Evolutionary conservation across 2,797 vertebrate species (phyloP), one percentile per base, ranked within the genome.

Genomic region (Microctenopoma stevenorrisi): DNA sequence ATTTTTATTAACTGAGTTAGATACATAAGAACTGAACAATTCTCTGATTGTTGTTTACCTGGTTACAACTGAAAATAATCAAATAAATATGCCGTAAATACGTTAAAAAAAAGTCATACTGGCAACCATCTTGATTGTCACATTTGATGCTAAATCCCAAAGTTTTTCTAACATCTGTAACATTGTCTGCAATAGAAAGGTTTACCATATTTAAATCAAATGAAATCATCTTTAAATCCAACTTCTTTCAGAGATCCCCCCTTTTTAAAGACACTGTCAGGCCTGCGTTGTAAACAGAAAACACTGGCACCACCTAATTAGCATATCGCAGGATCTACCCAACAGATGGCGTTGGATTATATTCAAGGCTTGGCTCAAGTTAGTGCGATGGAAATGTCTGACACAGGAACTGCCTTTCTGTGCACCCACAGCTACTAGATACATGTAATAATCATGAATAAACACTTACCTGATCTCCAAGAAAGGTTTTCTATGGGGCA

Each of bases 281-380:
- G 46, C 48, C 60, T 71, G 69, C 55, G 37, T 63, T 64, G 68
- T 69, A 79, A 78, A 83, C 50, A 51, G 65, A 80, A 83, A 78
- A 74, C 76, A 86, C 58, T 64, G 71, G 35, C 74, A 58, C 56
- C 37, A 63, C 30, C 59, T 75, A 65, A 86, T 85, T 83, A 86
- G 59, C 86, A 88, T 88, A 88, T 86, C 76, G 54, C 77, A 79
- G 82, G 80, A 87, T 85, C 86, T 83, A 76, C 70, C 82, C 72
- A 82, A 74, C 86, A 91, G 86, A 87, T 88, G 86, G 85, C 76
- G 77, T 80, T 86, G 81, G 84, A 89, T 85, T 77, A 68, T 85
- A 64, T 84, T 88, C 86, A 84, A 82, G 69, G 38, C 86, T 85
- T 88, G 87, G 89, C 86, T 84, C 76, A 69, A 83, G 64, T 76